Conservation (phyloP, 2,888 invertebrate species). For the Drosophila anomelani region DNA sequence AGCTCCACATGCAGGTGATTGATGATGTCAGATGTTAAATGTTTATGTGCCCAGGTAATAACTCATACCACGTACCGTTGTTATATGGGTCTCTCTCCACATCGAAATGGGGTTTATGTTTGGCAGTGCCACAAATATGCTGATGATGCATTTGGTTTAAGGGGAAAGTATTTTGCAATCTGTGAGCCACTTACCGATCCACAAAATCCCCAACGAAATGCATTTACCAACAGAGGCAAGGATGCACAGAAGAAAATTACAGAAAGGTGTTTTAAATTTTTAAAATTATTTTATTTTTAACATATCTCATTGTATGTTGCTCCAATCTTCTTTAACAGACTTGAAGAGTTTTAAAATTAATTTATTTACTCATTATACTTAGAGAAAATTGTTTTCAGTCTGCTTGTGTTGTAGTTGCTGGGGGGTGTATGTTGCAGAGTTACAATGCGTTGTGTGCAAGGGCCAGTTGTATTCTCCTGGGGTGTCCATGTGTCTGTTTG, state of each 20-base stretch:
- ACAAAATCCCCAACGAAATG: constrained; percentile 27
- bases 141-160: constrained; percentile 37
- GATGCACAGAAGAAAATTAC: constrained; percentile 1
- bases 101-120: constrained; percentile 5
- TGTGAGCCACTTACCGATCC: constrained; percentile 14
- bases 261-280: too few relatives aligned
- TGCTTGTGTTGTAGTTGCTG: neutral
- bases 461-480: constrained; percentile 9
- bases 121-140: constrained; percentile 25
- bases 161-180: constrained; percentile 23
- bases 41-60: constrained; percentile 13
- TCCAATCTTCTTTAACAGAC: too few relatives aligned
- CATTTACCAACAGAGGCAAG: neutral
- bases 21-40: constrained; percentile 22
- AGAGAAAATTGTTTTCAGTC: neutral
- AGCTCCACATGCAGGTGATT: constrained; percentile 32
- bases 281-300: too few relatives aligned
- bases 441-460: neutral
- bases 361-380: neutral
- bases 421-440: neutral
- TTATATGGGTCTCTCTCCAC: neutral
- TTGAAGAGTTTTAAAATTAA: neutral
- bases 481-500: constrained; percentile 15
- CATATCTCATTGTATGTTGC: too few relatives aligned
- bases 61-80: constrained; percentile 2